Evolutionary conservation across 2,888 invertebrate species (phyloP).

Genomic region (Nemotelus pantherinus): DNA sequence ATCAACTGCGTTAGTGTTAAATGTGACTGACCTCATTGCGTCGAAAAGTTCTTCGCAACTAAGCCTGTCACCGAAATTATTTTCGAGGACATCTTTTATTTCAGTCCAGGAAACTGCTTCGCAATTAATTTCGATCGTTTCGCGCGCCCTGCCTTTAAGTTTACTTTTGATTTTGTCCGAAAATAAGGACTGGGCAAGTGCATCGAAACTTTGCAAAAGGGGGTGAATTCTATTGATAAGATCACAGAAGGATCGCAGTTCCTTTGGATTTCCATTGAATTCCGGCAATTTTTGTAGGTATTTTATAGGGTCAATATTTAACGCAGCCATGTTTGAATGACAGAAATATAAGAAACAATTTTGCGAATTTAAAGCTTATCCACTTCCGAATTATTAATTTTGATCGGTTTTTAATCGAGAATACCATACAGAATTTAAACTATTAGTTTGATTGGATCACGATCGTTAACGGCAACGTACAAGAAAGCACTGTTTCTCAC

Average conservation of each 20-base stretch:
- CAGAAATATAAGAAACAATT: too few relatives aligned
- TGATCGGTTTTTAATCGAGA: too few relatives aligned
- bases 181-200: neutral
- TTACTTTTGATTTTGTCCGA: slow-evolving; percentile 16
- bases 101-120: slow-evolving; percentile 21
- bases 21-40: slow-evolving; percentile 16
- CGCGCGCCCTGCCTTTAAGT: slow-evolving; percentile 27
- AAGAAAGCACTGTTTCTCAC: too few relatives aligned
- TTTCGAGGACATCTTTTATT: neutral
- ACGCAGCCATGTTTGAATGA: too few relatives aligned
- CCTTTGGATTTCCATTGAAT: neutral
- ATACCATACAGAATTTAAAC: too few relatives aligned
- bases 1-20: slow-evolving; percentile 8
- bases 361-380: too few relatives aligned
- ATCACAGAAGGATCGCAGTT: slow-evolving; percentile 9
- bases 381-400: too few relatives aligned
- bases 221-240: slow-evolving; percentile 1
- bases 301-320: slow-evolving; percentile 13
- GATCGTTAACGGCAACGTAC: too few relatives aligned
- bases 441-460: too few relatives aligned
- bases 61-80: slow-evolving; percentile 30
- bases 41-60: neutral
- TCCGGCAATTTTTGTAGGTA: neutral
- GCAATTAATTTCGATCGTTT: slow-evolving; percentile 35
- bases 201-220: neutral